A percentile compares a stretch with the other conserved stretches of the same genome.
These are phyloP conservation scores for Synergus umbraculus DNA, from an alignment of 2,888 invertebrate genomes.

Conservation along the genomic window DNA sequence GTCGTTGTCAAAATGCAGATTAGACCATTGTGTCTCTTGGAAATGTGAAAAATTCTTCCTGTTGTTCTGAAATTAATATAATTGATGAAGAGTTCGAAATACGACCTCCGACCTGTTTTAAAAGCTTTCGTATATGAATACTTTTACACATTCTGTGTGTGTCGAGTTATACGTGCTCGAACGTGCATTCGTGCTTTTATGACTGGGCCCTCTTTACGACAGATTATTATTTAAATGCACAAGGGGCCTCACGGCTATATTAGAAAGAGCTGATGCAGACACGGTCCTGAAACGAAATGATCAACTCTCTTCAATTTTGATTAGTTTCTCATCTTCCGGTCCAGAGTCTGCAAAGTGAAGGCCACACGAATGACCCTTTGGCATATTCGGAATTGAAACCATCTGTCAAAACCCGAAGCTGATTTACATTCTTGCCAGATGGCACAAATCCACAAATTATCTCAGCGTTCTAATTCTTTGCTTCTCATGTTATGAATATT, in stretches of 20 bases:
- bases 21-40: background rate
- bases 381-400: conserved; percentile 45
- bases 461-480: conserved; percentile 42
- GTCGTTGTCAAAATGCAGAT: conserved; percentile 7
- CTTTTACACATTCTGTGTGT: conserved; percentile 45
- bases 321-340: conserved; percentile 51
- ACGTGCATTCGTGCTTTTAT: conserved; percentile 60
- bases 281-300: conserved; percentile 9
- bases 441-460: conserved; percentile 43
- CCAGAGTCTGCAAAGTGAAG: conserved; percentile 50
- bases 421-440: conserved; percentile 44
- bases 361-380: conserved; percentile 24
- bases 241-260: conserved; percentile 49
- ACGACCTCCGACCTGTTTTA: conserved; percentile 10
- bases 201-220: conserved; percentile 63
- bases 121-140: conserved; percentile 38
- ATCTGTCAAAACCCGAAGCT: conserved; percentile 46
- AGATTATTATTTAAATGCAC: conserved; percentile 71
- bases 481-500: background rate
- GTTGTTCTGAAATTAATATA: background rate
- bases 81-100: conserved; percentile 8
- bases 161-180: conserved; percentile 55
- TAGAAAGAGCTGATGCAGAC: background rate
- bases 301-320: conserved; percentile 31
- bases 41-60: background rate